phyloP scores from a whole-genome alignment of 1,140 invertebrate species.

The Calosoma granatense region DNA sequence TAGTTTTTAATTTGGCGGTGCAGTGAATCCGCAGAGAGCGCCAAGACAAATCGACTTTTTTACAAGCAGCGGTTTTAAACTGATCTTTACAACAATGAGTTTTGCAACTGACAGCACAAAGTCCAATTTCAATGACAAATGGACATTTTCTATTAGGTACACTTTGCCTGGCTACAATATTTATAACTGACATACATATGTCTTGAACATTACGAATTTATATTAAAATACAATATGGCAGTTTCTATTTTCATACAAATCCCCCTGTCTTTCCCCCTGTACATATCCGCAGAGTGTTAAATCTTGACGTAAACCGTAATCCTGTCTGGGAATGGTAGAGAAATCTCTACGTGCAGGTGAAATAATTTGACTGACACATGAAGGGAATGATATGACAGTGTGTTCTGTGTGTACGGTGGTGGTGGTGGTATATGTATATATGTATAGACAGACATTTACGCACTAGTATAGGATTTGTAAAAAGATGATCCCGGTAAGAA shows the following conservation, averaged over 20 bases:
- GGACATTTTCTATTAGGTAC: no score
- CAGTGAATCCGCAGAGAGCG: not conserved
- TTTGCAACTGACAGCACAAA: not conserved
- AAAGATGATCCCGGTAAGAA: not conserved
- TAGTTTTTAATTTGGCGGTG: not conserved
- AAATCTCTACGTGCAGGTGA: no score
- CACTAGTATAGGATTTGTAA: conserved; percentile 5
- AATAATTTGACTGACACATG: no score
- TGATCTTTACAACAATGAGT: conserved; percentile 6
- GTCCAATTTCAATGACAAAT: conserved; percentile 6
- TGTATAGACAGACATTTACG: not conserved
- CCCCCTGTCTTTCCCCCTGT: no score
- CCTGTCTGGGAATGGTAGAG: no score
- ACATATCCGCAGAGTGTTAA: no score
- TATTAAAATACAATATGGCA: no score
- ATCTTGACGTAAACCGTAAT: no score
- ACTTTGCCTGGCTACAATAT: not conserved
- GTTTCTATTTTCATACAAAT: no score
- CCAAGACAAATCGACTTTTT: conserved; percentile 6
- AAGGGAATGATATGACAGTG: no score
- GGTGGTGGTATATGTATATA: not conserved
- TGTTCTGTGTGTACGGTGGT: not conserved
- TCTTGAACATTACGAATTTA: not conserved
- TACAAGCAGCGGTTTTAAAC: not conserved
- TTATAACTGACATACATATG: not conserved